Conservation (phyloP, 2,797 vertebrate genomes). For the Anolis apletophallus region DNA sequence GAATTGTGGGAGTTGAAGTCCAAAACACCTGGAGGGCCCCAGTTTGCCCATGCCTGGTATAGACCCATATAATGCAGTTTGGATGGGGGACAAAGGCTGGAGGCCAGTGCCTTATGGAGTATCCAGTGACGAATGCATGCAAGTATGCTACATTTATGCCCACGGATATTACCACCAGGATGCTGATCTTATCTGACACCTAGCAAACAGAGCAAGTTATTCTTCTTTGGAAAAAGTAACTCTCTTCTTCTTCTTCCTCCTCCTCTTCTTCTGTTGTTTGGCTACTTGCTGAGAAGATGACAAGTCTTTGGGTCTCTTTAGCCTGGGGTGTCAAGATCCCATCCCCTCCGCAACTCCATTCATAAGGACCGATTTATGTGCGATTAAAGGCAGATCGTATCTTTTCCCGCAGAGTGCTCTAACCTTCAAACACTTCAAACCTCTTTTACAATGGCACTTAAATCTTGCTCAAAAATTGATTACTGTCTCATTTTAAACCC, state of each 20-base stretch:
- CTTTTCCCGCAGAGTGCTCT: slow-evolving; percentile 19
- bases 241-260: no score
- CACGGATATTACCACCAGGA: no score
- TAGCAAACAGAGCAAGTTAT: neutral
- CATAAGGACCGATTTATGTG: slow-evolving; percentile 6
- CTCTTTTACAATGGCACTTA: slow-evolving; percentile 27
- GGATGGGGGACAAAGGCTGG: no score
- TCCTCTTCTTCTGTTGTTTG: neutral
- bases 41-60: no score
- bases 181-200: no score
- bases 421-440: neutral
- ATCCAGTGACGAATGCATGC: no score
- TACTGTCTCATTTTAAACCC: slow-evolving; percentile 42
- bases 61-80: no score
- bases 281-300: neutral
- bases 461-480: slow-evolving; percentile 42
- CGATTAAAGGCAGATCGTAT: slow-evolving; percentile 21
- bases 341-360: slow-evolving; percentile 26
- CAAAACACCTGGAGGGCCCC: no score
- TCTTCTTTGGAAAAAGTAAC: neutral
- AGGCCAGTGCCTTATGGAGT: no score
- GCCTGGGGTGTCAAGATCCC: slow-evolving; percentile 30
- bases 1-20: no score
- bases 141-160: no score
- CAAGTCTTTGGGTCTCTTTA: slow-evolving; percentile 9